Base-by-base conservation (phyloP, 2,888 invertebrate species). In the Plebejus melissa region DNA sequence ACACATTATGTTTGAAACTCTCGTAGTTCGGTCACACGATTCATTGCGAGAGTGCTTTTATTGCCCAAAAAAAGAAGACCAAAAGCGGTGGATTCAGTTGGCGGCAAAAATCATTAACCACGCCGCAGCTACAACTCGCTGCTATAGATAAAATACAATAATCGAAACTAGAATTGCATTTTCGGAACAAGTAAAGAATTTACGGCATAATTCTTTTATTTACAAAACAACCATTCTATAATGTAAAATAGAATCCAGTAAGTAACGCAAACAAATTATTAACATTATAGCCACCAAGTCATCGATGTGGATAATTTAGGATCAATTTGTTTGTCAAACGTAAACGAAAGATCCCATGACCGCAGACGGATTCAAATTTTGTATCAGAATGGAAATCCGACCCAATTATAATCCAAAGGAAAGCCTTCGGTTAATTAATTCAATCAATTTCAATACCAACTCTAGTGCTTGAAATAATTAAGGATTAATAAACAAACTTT, bases 341-440 rank as follows among this genome's bases (percentile, higher is more conserved):
- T 65, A 65, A 65, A 65, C 65, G 32, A 36, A 65, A 65, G 13
- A 36, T 65, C 32, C 65, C 13, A 13, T 65, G 13, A 65, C 36
- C 65, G 32, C 65, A 65, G 65, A 65, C 65, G 13, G 32, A 65
- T 65, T 65, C 65, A 65, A 65, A 65, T 65, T 65, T 65, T 65
- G 65, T 65, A 32, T 65, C 65, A 65, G 32, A 65, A 65, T 65
- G 65, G 32, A 36, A 65, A 65, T 65, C 65, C 65, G 65, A 65
- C 32, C 65, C 65, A 65, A 65, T 65, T 65, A 65, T 65, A 65
- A 65, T 65, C 65, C 65, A 65, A 65, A 65, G 65, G 65, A 65
- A 65, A 65, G 65, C 65, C 32, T 65, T 65, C 65, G 32, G 32
- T 65, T 65, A 65, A 65, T 65, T 65, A 65, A 65, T 65, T 65